Evolutionary conservation across 2,113 vertebrate species (phyloP), one percentile per base, ranked within the genome.

Genomic region (Haemorhous mexicanus): DNA sequence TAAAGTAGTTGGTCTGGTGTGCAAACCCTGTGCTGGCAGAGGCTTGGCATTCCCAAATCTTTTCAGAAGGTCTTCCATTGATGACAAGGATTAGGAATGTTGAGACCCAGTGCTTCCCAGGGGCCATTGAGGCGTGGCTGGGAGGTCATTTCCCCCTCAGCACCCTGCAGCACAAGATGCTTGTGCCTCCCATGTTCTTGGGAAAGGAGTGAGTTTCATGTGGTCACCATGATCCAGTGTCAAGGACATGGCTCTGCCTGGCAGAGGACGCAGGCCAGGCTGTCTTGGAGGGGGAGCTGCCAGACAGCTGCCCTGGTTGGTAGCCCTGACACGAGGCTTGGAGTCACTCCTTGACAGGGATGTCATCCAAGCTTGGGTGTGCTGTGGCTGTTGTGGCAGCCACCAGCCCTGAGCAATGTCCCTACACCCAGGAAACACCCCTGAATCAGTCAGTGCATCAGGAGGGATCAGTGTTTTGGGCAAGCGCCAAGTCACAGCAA

Each of bases 361-460:
- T 61, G 37, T 55, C 44, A 55, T 18, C 20, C 35, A n/a, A 33
- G 23, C 21, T 27, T 0, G 1, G 11, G 28, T 63, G 43, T 67
- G 43, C 35, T 94, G 33, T 76, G 62, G 39, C 20, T 43, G 37
- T 1, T 4, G 24, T 44, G 35, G 56, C 24, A 59, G 62, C 27
- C 3, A 4, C 63, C 24, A 39, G 8, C 55, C 14, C 19, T 1
- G 1, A n/a, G 30, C 92, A 39, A 7, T 23, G 23, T 61, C 30
- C 46, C 46, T 64, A 63, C 26, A 52, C 32, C 35, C 39, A 41
- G 43, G 26, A 69, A 77, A 17, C 20, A 30, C 2, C 47, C 27
- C n/a, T 1, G 0, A 46, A 50, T 58, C 41, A 8, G 30, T 23
- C 0, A 0, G 24, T 74, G 22, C 55, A 14, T 49, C 37, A 23